Evolutionary conservation across 2,113 vertebrate genomes (phyloP).

Genomic region (Centrocercus urophasianus): DNA sequence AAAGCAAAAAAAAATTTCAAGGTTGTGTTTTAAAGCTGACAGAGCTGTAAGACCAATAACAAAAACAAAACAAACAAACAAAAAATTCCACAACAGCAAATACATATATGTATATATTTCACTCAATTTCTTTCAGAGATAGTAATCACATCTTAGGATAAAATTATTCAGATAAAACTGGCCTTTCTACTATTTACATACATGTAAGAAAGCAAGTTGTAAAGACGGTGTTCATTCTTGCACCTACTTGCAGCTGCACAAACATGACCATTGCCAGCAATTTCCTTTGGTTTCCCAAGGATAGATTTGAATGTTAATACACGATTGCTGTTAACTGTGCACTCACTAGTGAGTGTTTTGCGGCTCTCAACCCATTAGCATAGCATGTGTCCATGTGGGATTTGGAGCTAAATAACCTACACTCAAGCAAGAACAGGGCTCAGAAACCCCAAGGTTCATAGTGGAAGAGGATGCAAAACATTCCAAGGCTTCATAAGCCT

Average conservation of each 20-base stretch:
- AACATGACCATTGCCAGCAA: neutral
- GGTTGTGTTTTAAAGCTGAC: slow-evolving; percentile 3
- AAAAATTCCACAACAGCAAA: too few relatives aligned
- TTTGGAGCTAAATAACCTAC: neutral
- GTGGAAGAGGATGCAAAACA: rapidly evolving
- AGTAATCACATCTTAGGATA: neutral
- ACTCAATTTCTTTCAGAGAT: neutral
- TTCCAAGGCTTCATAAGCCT: neutral
- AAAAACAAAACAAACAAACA: neutral
- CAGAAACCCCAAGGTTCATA: neutral
- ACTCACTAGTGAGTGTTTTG: neutral
- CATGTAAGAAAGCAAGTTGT: neutral
- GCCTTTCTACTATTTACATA: neutral
- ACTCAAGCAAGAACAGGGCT: neutral
- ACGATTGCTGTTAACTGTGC: neutral
- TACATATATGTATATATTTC: neutral
- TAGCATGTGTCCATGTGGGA: neutral
- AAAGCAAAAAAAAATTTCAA: slow-evolving; percentile 51
- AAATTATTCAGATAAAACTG: neutral
- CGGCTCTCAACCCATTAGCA: neutral
- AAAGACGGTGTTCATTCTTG: neutral
- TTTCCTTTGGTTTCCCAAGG: neutral
- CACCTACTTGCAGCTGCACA: neutral
- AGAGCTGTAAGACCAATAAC: neutral
- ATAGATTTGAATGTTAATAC: neutral